Base-by-base conservation (phyloP, 2,113 vertebrate genomes). In the Steatornis caripensis region DNA sequence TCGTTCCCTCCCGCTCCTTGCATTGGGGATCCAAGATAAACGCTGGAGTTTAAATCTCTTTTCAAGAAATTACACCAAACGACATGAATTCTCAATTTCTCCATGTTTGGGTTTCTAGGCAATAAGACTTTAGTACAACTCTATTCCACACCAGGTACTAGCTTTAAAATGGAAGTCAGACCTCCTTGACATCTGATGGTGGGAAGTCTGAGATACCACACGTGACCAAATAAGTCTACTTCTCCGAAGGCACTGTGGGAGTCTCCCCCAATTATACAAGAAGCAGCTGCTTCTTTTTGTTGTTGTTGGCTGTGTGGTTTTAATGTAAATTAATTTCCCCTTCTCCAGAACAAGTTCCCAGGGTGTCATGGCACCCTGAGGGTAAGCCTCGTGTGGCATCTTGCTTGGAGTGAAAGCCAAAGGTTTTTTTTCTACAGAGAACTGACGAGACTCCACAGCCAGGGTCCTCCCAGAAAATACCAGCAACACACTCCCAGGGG, bases 161-260 rank as follows among this genome's bases (percentile, higher is more conserved):
- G 82, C 87, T 96, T 90, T 92, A 97, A 95, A 97, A 96, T 95
- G 87, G 84, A 94, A 96, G 93, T 89, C 82, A 95, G 93, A 89
- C 69, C 37, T 89, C 93, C 61, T 72, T 80, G 70, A 84, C 37
- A 65, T 82, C 54, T 45, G 43, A 82, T 58, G 61, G 91, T 96
- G 90, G 94, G 89, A 95, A 83, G 89, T 92, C 97, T 78, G 82
- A 91, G 61, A 85, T 46, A 74, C 53, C 58, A n/a, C 87, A 76
- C 30, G 48, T 51, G 80, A 93, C 82, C 84, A 97, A 93, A 22
- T 92, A 88, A 95, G 69, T 80, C 72, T 93, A 49, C 24, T 79
- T 94, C 72, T 93, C 84, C 71, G 36, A 82, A 96, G 69, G 55
- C 27, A 48, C n/a, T 87, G 69, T 68, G 57, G 60, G 68, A 93